Evolutionary conservation across 2,888 invertebrate species (phyloP), one percentile per base, ranked within the genome.

Genomic region (Cheilosia soror): DNA sequence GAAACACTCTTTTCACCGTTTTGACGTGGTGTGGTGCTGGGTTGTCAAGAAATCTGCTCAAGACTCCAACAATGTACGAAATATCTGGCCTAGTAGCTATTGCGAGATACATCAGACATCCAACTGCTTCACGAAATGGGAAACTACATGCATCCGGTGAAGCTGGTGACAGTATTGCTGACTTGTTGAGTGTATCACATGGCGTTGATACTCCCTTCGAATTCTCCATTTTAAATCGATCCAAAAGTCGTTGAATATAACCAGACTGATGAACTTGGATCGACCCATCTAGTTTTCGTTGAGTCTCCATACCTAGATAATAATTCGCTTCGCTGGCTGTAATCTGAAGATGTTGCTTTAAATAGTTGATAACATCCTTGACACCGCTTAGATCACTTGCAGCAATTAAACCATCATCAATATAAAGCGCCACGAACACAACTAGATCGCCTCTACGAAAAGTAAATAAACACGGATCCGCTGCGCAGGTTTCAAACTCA

Each of bases 251-350:
- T 47, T 79, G 62, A 47, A 65, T 77, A 55, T 79, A 80, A 13
- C 58, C 49, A 49, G 63, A 53, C 31, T 84, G 73, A 55, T 71
- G 60, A 37, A 77, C 40, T 29, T 78, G 51, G 53, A 72, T 63
- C 20, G 63, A 51, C 11, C 75, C 63, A 37, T 73, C 44, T 42
- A 63, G 33, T 49, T 51, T 62, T 25, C 69, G 47, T 15, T 68
- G 11, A n/a, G 84, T 81, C 76, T 84, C 71, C 7, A 85, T 47
- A 60, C 81, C 85, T 27, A 87, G 63, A 89, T 37, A 91, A 88
- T 25, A 90, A 89, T 42, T 90, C 88, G 20, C 92, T 89, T 87
- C 93, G 91, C 0, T 91, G 91, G 37, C 44, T 29, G 53, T 63
- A 11, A 77, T 40, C n/a, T 77, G 44, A 33, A 77, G 5, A 31